These are phyloP conservation scores for Xiphophorus maculatus DNA, from an alignment of 2,113 vertebrate genomes.

Conservation along the genomic window DNA sequence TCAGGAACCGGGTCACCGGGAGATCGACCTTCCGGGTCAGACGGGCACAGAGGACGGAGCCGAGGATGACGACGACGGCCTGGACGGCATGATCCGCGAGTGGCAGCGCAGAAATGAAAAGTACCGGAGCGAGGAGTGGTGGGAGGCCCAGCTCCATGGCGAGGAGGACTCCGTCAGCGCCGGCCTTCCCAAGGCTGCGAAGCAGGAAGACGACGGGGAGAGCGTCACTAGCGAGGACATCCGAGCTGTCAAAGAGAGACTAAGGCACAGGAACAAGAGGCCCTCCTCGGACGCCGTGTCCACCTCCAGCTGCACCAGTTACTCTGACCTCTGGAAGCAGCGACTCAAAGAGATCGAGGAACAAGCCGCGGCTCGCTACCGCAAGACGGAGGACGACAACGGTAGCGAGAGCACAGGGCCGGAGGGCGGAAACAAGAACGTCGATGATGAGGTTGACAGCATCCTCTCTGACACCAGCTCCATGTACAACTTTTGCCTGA, in stretches of 20 bases:
- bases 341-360: constrained; percentile 89
- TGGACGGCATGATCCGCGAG: constrained; percentile 82
- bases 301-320: constrained; percentile 83
- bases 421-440: constrained; percentile 59
- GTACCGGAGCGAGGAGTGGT: constrained; percentile 82
- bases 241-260: constrained; percentile 77
- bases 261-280: constrained; percentile 58
- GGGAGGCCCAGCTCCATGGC: constrained; percentile 76
- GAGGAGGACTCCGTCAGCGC: constrained; percentile 67
- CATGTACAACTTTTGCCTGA: constrained; percentile 93
- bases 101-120: constrained; percentile 92
- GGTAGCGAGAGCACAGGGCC: constrained; percentile 14
- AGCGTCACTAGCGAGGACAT: constrained; percentile 88
- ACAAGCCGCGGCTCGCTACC: constrained; percentile 82
- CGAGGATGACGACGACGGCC: constrained; percentile 72
- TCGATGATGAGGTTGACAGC: constrained; percentile 85
- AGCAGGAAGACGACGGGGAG: constrained; percentile 62
- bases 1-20: constrained; percentile 51
- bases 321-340: constrained; percentile 88
- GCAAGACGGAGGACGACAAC: constrained; percentile 51
- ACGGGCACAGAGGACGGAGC: constrained; percentile 21
- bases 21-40: constrained; percentile 45
- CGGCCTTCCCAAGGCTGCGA: constrained; percentile 43
- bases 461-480: constrained; percentile 87
- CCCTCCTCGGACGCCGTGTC: constrained; percentile 76